phyloP scores from a whole-genome alignment of 2,888 invertebrate species.

The Harpalus rufipes region DNA sequence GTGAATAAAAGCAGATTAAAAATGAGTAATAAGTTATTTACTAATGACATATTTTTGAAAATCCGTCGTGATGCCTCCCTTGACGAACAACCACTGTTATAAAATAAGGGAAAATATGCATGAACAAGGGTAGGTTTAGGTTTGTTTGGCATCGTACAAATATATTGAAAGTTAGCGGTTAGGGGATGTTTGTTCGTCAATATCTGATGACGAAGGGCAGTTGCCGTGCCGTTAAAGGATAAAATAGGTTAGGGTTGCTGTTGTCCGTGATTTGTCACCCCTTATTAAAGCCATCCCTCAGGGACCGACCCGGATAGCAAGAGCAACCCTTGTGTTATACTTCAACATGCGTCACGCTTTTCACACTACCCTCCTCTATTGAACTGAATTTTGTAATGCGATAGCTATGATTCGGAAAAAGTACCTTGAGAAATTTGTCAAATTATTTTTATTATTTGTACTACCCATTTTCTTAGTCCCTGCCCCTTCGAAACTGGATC shows the following conservation, averaged over 20 bases:
- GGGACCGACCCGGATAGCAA: constrained; percentile 32
- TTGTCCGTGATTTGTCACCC: constrained; percentile 73
- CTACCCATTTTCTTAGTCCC: too few species aligned
- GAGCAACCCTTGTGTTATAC: constrained; percentile 21
- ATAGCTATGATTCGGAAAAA: neutral
- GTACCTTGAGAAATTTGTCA: too few species aligned
- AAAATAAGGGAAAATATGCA: neutral
- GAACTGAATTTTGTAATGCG: constrained; percentile 14
- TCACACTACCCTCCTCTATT: constrained; percentile 11
- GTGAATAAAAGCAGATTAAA: too few species aligned
- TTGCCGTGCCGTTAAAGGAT: constrained; percentile 42
- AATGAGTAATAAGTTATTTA: too few species aligned
- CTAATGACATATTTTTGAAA: too few species aligned
- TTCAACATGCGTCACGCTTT: constrained; percentile 31
- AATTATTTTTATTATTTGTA: too few species aligned
- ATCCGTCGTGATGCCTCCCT: too few species aligned
- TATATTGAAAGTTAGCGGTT: constrained; percentile 39
- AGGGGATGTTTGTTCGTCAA: constrained; percentile 25
- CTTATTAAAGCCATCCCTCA: constrained; percentile 72
- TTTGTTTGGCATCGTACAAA: constrained; percentile 7
- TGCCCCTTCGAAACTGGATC: too few species aligned
- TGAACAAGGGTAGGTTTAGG: neutral
- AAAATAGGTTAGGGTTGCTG: constrained; percentile 51
- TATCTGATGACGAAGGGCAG: constrained; percentile 46
- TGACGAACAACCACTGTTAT: too few species aligned